Percentiles rank a stretch among this genome's conserved stretches.
These are phyloP conservation scores for Diachasmimorpha longicaudata DNA, from an alignment of 1,140 invertebrate species.

Conservation along the genomic window DNA sequence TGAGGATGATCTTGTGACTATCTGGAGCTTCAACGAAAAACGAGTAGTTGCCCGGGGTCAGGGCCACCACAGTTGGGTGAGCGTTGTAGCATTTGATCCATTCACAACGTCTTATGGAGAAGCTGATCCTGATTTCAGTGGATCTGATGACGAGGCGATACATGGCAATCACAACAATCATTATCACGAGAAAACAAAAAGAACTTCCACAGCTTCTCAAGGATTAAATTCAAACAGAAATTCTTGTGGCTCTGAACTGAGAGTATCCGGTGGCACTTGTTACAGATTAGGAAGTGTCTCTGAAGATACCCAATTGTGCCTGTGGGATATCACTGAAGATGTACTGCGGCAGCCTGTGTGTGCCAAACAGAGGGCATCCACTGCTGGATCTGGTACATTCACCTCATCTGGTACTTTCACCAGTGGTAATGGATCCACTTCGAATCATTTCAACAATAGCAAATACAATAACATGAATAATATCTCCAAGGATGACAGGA, in stretches of 20 bases:
- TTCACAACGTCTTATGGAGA: constrained; percentile 77
- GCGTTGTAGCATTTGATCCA: constrained; percentile 95
- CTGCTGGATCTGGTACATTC: constrained; percentile 45
- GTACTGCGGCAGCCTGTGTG: constrained; percentile 75
- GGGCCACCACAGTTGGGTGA: constrained; percentile 95
- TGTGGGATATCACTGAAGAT: constrained; percentile 99
- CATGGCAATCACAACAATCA: constrained; percentile 63
- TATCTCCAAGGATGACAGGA: constrained; percentile 47
- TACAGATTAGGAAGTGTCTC: constrained; percentile 96
- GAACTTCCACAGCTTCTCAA: constrained; percentile 52
- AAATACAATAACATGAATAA: constrained; percentile 57
- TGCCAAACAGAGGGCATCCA: constrained; percentile 54
- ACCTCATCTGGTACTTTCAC: constrained; percentile 51
- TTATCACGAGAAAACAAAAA: constrained; percentile 50
- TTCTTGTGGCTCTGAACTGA: constrained; percentile 64
- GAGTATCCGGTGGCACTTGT: constrained; percentile 68
- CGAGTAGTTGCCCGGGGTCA: constrained; percentile 94
- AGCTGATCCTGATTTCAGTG: constrained; percentile 66
- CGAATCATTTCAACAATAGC: constrained; percentile 47
- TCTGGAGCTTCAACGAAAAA: constrained; percentile 94
- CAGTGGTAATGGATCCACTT: constrained; percentile 56
- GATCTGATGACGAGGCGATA: constrained; percentile 67
- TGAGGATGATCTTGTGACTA: constrained; percentile 97
- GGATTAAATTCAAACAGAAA: constrained; percentile 58
- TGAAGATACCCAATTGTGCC: constrained; percentile 96